phyloP scores from a whole-genome alignment of 2,797 vertebrate species.

The Gymnopithys bicolor region DNA sequence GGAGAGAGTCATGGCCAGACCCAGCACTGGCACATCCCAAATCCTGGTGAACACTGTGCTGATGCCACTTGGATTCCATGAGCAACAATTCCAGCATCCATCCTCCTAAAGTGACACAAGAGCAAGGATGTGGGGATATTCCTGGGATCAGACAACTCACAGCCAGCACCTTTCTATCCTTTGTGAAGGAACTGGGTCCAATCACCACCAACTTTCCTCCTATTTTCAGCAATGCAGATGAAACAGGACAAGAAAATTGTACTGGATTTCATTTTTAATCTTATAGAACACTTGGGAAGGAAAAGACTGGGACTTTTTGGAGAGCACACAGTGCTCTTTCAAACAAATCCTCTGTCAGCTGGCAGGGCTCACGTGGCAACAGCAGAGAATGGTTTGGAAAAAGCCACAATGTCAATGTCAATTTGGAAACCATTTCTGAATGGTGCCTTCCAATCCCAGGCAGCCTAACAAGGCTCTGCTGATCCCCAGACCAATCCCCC shows the following conservation, averaged over 20 bases:
- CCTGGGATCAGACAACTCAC: neutral
- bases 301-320: neutral
- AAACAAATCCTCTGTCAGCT: slow-evolving; percentile 5
- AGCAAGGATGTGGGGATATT: neutral
- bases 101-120: fast-evolving
- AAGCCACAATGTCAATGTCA: slow-evolving; percentile 23
- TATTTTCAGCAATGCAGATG: neutral
- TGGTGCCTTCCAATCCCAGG: neutral
- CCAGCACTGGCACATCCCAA: neutral
- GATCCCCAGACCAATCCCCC: neutral
- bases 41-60: fast-evolving
- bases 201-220: neutral
- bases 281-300: neutral
- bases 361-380: slow-evolving; percentile 8
- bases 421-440: slow-evolving; percentile 40
- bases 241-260: neutral
- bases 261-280: neutral
- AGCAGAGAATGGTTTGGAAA: neutral
- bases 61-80: neutral
- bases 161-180: neutral
- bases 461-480: slow-evolving; percentile 6
- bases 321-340: neutral
- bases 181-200: fast-evolving
- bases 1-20: fast-evolving
- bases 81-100: neutral